Evolutionary conservation across 2,888 invertebrate genomes (phyloP).

Genomic region (Carpatolechia fugitivella): DNA sequence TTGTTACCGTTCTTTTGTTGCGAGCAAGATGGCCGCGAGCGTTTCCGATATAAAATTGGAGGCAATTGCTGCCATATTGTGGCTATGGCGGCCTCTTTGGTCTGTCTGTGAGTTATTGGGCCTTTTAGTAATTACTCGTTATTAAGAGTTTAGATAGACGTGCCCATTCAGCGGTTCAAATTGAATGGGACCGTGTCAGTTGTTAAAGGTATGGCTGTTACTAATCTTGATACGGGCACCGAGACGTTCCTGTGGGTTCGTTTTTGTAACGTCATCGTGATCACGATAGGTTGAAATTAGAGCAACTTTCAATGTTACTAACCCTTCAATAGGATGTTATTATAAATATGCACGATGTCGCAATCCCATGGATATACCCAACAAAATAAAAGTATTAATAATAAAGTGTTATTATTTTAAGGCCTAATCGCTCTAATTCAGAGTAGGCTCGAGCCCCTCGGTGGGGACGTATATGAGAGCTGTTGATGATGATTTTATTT

Average conservation of each 20-base stretch:
- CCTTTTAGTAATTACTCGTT: slow-evolving; percentile 40
- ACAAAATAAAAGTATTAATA: no score
- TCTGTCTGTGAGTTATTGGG: slow-evolving; percentile 28
- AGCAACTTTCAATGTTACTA: no score
- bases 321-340: no score
- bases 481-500: no score
- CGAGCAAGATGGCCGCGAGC: slow-evolving; percentile 22
- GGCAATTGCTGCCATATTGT: slow-evolving; percentile 32
- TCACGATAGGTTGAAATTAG: background rate
- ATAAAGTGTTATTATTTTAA: no score
- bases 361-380: no score
- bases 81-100: slow-evolving; percentile 24
- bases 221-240: slow-evolving; percentile 1
- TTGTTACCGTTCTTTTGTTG: slow-evolving; percentile 27
- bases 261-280: background rate
- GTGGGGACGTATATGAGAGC: no score
- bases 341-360: no score
- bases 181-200: slow-evolving; percentile 18
- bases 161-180: slow-evolving; percentile 13
- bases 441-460: no score
- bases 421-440: no score
- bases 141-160: slow-evolving; percentile 34
- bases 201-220: slow-evolving; percentile 6
- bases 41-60: slow-evolving; percentile 38
- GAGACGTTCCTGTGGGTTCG: background rate